Evolutionary conservation across 1,140 invertebrate genomes (phyloP).

Genomic region (Battus philenor): DNA sequence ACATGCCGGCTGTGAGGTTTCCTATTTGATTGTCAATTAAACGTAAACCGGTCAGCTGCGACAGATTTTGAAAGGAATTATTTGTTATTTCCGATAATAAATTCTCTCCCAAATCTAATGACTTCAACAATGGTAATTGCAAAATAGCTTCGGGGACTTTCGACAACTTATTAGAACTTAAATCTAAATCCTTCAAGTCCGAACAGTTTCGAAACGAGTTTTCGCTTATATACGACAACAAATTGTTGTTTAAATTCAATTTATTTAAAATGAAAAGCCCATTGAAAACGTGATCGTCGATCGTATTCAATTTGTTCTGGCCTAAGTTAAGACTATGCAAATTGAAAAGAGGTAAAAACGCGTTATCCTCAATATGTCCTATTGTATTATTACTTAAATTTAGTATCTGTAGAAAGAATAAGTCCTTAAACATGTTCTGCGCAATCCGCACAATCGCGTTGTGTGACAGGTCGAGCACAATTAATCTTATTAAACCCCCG

Average conservation of each 20-base stretch:
- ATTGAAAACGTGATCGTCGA: constrained; percentile 86
- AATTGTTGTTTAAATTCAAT: constrained; percentile 87
- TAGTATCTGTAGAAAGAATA: constrained; percentile 89
- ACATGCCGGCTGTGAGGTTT: constrained; percentile 83
- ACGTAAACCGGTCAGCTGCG: constrained; percentile 85
- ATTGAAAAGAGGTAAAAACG: constrained; percentile 88
- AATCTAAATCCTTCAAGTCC: constrained; percentile 86
- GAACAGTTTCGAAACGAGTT: constrained; percentile 90
- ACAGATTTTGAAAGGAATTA: constrained; percentile 83
- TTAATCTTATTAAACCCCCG: constrained; percentile 81
- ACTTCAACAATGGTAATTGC: constrained; percentile 85
- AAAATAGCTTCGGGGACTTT: constrained; percentile 84
- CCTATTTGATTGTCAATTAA: constrained; percentile 89
- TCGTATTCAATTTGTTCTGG: constrained; percentile 83
- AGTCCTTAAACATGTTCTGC: constrained; percentile 84
- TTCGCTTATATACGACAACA: constrained; percentile 82
- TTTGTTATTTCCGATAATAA: constrained; percentile 84
- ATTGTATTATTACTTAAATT: constrained; percentile 88
- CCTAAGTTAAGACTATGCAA: constrained; percentile 87
- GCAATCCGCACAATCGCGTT: constrained; percentile 81
- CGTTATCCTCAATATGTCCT: constrained; percentile 84
- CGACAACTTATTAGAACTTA: constrained; percentile 87
- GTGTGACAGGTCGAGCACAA: constrained; percentile 82
- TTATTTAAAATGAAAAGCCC: constrained; percentile 89
- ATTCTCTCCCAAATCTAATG: constrained; percentile 89